Evolutionary conservation across 1,140 invertebrate genomes (phyloP), one percentile per base, ranked within the genome.

Genomic region (Cecropterus lyciades): DNA sequence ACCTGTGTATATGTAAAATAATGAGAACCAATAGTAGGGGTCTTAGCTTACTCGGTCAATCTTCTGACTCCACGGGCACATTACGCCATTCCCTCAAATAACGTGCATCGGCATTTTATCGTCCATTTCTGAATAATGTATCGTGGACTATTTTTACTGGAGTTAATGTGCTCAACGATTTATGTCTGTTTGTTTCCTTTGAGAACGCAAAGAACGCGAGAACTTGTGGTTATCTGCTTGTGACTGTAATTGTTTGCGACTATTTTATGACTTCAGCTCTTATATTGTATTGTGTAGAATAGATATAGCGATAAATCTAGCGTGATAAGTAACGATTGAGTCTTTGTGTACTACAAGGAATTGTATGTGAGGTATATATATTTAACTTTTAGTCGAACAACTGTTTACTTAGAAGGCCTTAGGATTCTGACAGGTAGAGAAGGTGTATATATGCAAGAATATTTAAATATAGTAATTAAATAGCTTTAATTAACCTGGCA

Each of bases 41-140:
- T 33, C 24, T 9, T 7, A 7, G 15, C 53, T 56, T 14, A 56
- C 15, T 56, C 53, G 53, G 37, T 56, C 53, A 42, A 56, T 56
- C 53, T 56, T 56, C 37, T 42, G 51, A 14, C 53, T 42, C 53
- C 33, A 33, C 53, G 33, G 33, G 33, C 37, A 56, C 53, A 46
- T 46, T 46, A 17, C 10, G 51, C 30, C 37, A 9, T 55, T 55
- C 37, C 37, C 52, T 40, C 33, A 16, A 55, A 55, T 55, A 55
- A 55, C 52, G 14, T 55, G 52, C 52, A 55, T 55, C 17, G 52
- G 52, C 52, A 55, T 55, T 55, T 55, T 55, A 55, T 55, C 33
- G 30, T 20, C 52, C 33, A 42, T 55, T 30, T 0, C 33, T 55
- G 52, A 55, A 42, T 55, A 55, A 55, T 55, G 33, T 37, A 40